Evolutionary conservation across 2,888 invertebrate genomes (phyloP).

Genomic region (Hydrotaea diabolus): DNA sequence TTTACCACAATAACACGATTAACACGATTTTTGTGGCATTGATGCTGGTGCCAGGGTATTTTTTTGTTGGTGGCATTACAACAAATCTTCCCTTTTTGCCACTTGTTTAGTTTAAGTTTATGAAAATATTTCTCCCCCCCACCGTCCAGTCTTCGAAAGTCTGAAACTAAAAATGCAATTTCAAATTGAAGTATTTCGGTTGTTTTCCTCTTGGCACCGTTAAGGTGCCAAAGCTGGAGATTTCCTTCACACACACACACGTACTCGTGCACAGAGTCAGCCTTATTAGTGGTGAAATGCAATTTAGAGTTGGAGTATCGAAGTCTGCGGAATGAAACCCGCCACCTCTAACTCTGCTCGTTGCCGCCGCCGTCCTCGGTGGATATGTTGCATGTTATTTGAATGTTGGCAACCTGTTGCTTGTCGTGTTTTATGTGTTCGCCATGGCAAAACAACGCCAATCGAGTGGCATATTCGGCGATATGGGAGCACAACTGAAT

Average conservation of each 20-base stretch:
- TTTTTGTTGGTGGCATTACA: constrained; percentile 14
- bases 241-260: constrained; percentile 15
- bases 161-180: constrained; percentile 52
- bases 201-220: neutral
- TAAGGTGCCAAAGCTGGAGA: constrained; percentile 20
- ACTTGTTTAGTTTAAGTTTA: constrained; percentile 48
- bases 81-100: constrained; percentile 59
- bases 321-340: constrained; percentile 12
- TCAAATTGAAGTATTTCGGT: constrained; percentile 24
- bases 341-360: constrained; percentile 31
- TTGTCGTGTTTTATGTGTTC: constrained; percentile 68
- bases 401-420: constrained; percentile 69
- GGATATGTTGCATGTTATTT: constrained; percentile 62
- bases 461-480: constrained; percentile 5
- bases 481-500: constrained; percentile 20
- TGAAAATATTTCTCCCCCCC: neutral
- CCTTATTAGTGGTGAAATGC: constrained; percentile 68
- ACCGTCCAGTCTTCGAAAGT: constrained; percentile 41
- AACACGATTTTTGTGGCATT: constrained; percentile 65
- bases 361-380: constrained; percentile 39
- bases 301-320: constrained; percentile 55
- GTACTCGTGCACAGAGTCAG: constrained; percentile 42
- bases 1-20: constrained; percentile 66
- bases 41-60: no score
- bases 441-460: constrained; percentile 40